Base-by-base conservation (phyloP, 1,140 invertebrate genomes). In the Tetramorium simillimum region DNA sequence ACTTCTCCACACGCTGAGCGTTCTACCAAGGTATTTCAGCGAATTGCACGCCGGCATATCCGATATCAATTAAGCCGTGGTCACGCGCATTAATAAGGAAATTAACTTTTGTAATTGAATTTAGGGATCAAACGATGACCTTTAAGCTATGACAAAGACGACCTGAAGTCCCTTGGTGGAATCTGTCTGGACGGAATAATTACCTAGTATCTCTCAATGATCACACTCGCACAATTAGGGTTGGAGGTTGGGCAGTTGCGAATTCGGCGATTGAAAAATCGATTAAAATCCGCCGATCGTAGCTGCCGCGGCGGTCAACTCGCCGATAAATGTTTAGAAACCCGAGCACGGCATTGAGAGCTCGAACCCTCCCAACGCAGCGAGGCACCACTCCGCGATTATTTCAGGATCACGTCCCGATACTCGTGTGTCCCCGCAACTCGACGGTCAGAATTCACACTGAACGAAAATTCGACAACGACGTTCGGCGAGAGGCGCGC, bases 11-110 rank as follows among this genome's bases (percentile, higher is more conserved):
- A 28, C n/a, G 51, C 69, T 51, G 40, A 82, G 21, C 53, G 28
- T 75, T 84, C 60, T 46, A 37, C 69, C 53, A 49, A 84, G 80
- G 75, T 70, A 84, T 43, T 60, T 62, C 69, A 62, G 28, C 21
- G 18, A 70, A 70, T 40, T 2, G 46, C 51, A 33, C 69, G 53
- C 37, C 53, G 37, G 53, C 53, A 16, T n/a, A 51, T 53, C 37
- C 37, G 69, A 75, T 24, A 37, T 65, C 28, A 72, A 82, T 82
- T 49, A 75, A 84, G 14, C 49, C 43, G 9, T 16, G 10, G 24
- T 40, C 21, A 65, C 53, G 24, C 40, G 69, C 14, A 14, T 84
- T 37, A 60, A 82, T 43, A 56, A 82, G 67, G 3, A 28, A 72
- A 84, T 73, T 75, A 60, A 73, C 53, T 62, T 84, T 75, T 37